Evolutionary conservation across 2,797 vertebrate genomes (phyloP).

Genomic region (Esox lucius): DNA sequence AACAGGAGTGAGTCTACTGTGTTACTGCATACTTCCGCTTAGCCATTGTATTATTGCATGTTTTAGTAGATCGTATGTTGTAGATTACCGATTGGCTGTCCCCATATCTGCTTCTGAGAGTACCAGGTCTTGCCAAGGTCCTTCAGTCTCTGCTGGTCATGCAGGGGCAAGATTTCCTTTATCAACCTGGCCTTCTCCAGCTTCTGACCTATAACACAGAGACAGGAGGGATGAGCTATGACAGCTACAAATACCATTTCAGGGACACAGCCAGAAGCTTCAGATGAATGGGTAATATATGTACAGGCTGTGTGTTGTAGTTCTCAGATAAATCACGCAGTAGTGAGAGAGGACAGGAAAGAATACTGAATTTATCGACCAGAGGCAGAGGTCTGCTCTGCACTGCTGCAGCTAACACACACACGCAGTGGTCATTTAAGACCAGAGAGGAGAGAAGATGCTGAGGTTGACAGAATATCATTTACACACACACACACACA

Average conservation of each 20-base stretch:
- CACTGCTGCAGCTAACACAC: constrained; percentile 27
- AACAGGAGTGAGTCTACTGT: no score
- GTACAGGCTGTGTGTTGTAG: background rate
- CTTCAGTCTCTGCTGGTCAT: constrained; percentile 62
- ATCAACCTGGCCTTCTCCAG: constrained; percentile 68
- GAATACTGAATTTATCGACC: background rate
- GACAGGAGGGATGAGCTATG: background rate
- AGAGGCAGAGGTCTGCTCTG: background rate
- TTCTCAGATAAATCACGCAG: background rate
- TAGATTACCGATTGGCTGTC: constrained; percentile 76
- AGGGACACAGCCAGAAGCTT: background rate
- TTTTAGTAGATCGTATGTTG: background rate
- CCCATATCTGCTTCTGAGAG: constrained; percentile 66
- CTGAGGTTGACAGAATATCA: background rate
- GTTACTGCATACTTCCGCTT: no score
- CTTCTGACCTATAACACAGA: constrained; percentile 72
- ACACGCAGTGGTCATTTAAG: background rate
- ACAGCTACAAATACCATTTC: background rate
- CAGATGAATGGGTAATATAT: background rate
- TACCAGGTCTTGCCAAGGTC: constrained; percentile 73
- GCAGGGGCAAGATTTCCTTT: constrained; percentile 69
- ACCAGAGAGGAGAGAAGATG: background rate
- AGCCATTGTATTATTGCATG: background rate
- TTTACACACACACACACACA: background rate
- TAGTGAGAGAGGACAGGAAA: background rate